phyloP scores from a whole-genome alignment of 2,113 vertebrate species.

The Platysternon megacephalum region DNA sequence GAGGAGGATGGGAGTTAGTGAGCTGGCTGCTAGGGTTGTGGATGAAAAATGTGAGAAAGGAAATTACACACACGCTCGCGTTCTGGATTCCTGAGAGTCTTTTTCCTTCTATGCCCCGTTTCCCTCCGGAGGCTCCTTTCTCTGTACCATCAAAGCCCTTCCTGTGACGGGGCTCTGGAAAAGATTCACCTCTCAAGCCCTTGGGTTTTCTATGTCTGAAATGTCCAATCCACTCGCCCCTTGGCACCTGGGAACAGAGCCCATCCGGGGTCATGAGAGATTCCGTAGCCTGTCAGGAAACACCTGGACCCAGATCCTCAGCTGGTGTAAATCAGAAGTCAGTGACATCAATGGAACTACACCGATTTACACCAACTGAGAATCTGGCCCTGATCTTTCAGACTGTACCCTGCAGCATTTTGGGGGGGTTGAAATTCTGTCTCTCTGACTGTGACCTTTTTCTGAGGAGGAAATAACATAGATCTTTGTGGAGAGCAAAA shows the following conservation, averaged over 20 bases:
- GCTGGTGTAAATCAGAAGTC: neutral
- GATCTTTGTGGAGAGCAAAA: slow-evolving; percentile 57
- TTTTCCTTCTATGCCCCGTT: neutral
- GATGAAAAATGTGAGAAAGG: neutral
- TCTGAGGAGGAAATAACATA: slow-evolving; percentile 25
- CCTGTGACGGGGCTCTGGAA: neutral
- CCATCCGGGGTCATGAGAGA: neutral
- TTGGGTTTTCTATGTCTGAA: neutral
- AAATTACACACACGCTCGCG: neutral
- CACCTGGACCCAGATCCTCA: slow-evolving; percentile 29
- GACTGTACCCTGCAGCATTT: neutral
- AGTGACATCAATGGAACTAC: neutral
- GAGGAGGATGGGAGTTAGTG: neutral
- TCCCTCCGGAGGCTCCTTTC: neutral
- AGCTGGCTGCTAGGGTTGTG: neutral
- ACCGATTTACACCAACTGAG: neutral
- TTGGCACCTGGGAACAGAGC: neutral
- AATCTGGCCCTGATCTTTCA: neutral
- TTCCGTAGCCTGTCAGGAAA: neutral
- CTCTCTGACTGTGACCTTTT: slow-evolving; percentile 21
- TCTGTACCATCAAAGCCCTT: neutral
- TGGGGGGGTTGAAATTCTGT: neutral
- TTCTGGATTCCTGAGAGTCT: neutral
- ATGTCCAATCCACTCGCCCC: neutral
- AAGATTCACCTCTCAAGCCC: neutral